Evolutionary conservation across 1,140 invertebrate genomes (phyloP).

Genomic region (Philotrypesis tridentata): DNA sequence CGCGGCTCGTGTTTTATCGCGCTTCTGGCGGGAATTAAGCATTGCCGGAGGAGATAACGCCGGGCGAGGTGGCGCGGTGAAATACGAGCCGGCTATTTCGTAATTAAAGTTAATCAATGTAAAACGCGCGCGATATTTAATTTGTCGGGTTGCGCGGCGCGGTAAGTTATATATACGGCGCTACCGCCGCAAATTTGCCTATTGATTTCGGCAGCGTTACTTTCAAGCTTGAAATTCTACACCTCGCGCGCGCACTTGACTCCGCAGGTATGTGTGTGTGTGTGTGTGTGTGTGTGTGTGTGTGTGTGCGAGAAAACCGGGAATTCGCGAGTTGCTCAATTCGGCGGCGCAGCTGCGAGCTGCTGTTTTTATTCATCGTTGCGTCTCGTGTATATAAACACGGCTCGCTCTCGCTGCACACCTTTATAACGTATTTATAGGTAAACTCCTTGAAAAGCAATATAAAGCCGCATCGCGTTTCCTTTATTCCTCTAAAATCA

Average conservation of each 20-base stretch:
- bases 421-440: slow-evolving; percentile 11
- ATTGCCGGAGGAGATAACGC: background rate
- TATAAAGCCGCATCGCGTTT: slow-evolving; percentile 9
- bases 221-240: no score
- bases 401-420: no score
- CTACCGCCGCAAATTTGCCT: background rate
- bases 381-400: background rate
- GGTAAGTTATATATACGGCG: background rate
- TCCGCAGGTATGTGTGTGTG: no score
- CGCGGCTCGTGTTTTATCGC: background rate
- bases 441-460: slow-evolving; percentile 16
- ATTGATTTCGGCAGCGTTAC: background rate
- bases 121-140: background rate
- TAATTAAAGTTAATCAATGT: background rate
- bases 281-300: no score
- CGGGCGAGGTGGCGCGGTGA: background rate
- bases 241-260: no score
- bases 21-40: background rate
- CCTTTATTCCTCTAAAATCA: slow-evolving; percentile 36
- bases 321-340: no score
- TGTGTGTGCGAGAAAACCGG: no score
- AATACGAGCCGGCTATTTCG: background rate
- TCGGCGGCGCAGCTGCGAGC: background rate
- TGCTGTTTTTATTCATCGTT: background rate
- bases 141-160: background rate